A percentile compares a stretch with the other conserved stretches of the same genome.
phyloP scores from a whole-genome alignment of 2,888 invertebrate species.

The Altica lythri region DNA sequence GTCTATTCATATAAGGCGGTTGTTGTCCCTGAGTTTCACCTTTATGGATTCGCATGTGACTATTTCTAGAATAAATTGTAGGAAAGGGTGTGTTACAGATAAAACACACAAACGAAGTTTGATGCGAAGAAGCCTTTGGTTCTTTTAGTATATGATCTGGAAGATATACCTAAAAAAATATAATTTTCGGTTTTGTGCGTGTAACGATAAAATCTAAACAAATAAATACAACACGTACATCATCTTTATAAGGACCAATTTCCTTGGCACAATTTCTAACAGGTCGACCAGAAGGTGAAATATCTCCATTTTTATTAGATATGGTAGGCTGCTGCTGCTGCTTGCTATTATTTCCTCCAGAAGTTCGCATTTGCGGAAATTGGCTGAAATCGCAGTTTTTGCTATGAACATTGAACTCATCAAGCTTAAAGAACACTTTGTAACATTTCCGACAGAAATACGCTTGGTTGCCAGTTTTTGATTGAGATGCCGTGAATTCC shows the following conservation, averaged over 20 bases:
- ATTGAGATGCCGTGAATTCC: conserved; percentile 40
- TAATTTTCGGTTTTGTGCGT: background rate
- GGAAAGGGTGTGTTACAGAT: conserved; percentile 55
- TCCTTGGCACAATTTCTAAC: conserved; percentile 53
- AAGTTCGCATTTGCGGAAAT: conserved; percentile 34
- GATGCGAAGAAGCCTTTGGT: conserved; percentile 27
- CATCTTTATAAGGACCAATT: conserved; percentile 51
- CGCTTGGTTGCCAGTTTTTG: conserved; percentile 51
- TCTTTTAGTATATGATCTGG: conserved; percentile 35
- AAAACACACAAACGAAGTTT: conserved; percentile 52
- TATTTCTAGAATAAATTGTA: conserved; percentile 54
- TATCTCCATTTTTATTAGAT: conserved; percentile 37
- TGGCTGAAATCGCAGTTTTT: conserved; percentile 48
- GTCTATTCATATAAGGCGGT: conserved; percentile 16
- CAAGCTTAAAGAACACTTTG: conserved; percentile 55
- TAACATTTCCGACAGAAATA: conserved; percentile 57
- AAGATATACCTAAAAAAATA: conserved; percentile 20
- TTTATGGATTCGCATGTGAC: conserved; percentile 57
- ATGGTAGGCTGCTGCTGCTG: too few relatives aligned
- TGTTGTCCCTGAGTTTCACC: conserved; percentile 39
- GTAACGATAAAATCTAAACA: background rate
- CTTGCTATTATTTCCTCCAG: conserved; percentile 1
- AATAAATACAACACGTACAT: conserved; percentile 25
- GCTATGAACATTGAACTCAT: conserved; percentile 56
- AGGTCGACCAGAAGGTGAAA: conserved; percentile 49